Conservation (phyloP, 2,113 vertebrate genomes). For the Protobothrops flavoviridis region DNA sequence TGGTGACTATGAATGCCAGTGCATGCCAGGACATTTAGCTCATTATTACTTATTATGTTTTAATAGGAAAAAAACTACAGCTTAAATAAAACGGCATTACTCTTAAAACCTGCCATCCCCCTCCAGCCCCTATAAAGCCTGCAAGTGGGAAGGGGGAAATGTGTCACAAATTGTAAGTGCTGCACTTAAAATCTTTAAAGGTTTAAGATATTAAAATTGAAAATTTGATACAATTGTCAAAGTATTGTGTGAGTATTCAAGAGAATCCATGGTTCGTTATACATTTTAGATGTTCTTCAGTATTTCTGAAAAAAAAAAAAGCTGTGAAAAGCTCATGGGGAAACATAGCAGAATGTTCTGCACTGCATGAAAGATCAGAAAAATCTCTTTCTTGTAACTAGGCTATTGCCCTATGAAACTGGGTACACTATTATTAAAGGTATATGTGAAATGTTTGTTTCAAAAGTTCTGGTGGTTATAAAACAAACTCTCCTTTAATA, state of each 20-base stretch:
- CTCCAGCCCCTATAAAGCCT: not conserved
- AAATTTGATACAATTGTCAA: conserved; percentile 39
- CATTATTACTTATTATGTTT: not conserved
- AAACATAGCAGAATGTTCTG: not conserved
- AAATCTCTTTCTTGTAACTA: not conserved
- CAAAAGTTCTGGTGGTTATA: conserved; percentile 17
- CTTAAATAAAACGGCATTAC: not conserved
- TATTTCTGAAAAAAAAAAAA: not conserved
- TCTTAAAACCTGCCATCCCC: not conserved
- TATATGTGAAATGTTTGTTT: not conserved
- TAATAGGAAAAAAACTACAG: accelerated
- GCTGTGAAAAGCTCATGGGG: conserved; percentile 8
- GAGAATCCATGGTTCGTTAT: conserved; percentile 22
- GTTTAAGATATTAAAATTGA: not conserved
- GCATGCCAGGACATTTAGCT: not conserved
- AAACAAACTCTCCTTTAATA: conserved; percentile 15
- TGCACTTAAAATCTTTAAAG: not conserved
- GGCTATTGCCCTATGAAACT: not conserved
- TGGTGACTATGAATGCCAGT: not conserved
- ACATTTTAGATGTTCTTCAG: conserved; percentile 30
- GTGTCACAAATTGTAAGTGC: not conserved
- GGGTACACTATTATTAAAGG: not conserved
- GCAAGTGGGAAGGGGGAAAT: conserved; percentile 28
- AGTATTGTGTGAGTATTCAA: conserved; percentile 12
- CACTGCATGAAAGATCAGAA: not conserved